Base-by-base conservation (phyloP, 2,888 invertebrate species). In the Linyphia triangularis region DNA sequence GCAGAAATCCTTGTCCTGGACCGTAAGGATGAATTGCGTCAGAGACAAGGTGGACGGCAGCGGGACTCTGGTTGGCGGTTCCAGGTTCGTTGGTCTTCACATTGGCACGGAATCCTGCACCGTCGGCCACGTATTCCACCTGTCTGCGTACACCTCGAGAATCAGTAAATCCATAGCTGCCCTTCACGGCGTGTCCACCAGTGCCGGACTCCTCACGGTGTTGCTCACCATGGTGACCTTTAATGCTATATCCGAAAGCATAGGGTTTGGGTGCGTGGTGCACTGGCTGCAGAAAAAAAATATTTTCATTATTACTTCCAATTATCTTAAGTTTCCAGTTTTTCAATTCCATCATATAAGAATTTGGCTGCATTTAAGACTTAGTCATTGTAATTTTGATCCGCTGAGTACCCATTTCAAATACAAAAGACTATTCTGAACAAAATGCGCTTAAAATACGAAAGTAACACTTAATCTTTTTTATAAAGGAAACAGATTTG, bases 61-160 rank as follows among this genome's bases (percentile, higher is more conserved):
- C 85, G 9, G 85, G 85, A 26, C 69, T 85, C 24, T 85, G 69
- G 13, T 59, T 59, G 16, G 85, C 69, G 13, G 85, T 85, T 13
- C 85, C 86, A 3, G 85, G 85, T 13, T 83, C 83, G 51, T 83
- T 83, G 30, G 83, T 73, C 30, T 83, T 72, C 7, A 83, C 65
- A 2, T 72, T 26, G 22, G 83, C 83, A n/a, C 83, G 72, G 65
- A 83, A 83, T 13, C 83, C 83, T 19, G 30, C 65, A 1, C 73
- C 73, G 73, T 83, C 83, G n/a, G 83, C 83, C 0, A 83, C 83
- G 61, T 83, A 83, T 33, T 83, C n/a, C 13, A 83, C 83, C 43
- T 83, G 43, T 13, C 83, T 19, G 10, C 30, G 59, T 10, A 73
- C 26, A 3, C 83, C 83, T 16, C 72, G 40, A 33, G 61, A 40